Evolutionary conservation across 1,140 invertebrate genomes (phyloP).

Genomic region (Drosophila trapezifrons): DNA sequence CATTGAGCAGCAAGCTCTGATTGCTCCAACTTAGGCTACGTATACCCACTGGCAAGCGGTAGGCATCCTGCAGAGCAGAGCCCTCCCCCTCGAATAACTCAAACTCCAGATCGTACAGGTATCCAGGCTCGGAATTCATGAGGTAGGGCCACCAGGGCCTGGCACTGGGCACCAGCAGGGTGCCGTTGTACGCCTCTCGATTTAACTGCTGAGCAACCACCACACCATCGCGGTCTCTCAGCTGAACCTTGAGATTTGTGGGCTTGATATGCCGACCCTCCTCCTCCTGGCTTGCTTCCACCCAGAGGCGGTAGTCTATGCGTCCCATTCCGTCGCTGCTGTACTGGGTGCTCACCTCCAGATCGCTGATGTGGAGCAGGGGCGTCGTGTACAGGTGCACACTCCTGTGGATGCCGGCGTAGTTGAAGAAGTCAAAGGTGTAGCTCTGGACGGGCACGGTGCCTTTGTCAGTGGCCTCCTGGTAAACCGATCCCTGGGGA

Average conservation of each 20-base stretch:
- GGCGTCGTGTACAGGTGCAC: constrained; percentile 95
- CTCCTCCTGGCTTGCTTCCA: constrained; percentile 12
- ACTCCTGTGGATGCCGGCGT: constrained; percentile 97
- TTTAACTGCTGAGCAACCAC: constrained; percentile 57
- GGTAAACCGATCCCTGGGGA: constrained; percentile 90
- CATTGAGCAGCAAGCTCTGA: constrained; percentile 92
- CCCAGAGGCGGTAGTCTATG: constrained; percentile 64
- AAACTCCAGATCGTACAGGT: constrained; percentile 89
- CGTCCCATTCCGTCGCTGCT: constrained; percentile 63
- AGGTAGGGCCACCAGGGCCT: constrained; percentile 97
- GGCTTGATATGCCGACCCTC: background rate
- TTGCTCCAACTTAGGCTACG: constrained; percentile 91
- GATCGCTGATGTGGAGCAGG: constrained; percentile 91
- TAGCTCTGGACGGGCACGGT: constrained; percentile 90
- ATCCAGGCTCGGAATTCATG: constrained; percentile 92
- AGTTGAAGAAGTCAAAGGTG: constrained; percentile 99
- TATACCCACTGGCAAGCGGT: constrained; percentile 94
- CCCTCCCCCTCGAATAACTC: constrained; percentile 56
- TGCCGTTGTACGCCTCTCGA: constrained; percentile 78
- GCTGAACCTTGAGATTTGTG: constrained; percentile 33
- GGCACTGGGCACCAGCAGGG: constrained; percentile 88
- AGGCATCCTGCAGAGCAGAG: constrained; percentile 88
- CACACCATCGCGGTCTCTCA: constrained; percentile 42
- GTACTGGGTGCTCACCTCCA: constrained; percentile 90
- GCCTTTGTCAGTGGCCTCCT: constrained; percentile 87